Base-by-base conservation (phyloP, 2,113 vertebrate species). In the human (Homo sapiens) region DNA sequence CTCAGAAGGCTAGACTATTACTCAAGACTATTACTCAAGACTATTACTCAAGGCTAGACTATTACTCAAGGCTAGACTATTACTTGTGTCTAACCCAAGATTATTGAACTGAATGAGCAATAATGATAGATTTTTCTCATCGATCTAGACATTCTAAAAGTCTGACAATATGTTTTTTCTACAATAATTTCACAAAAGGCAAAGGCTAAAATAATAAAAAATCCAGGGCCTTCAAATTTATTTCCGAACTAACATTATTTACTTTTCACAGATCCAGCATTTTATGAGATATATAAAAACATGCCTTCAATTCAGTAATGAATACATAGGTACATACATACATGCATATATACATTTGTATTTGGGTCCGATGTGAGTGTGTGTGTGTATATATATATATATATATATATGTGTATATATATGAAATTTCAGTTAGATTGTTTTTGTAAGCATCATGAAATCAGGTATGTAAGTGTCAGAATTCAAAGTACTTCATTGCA, bases 401-500 rank as follows among this genome's bases (percentile, higher is more conserved):
- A 64, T 64, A 30, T 64, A 30, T 27, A 2, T 64, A 64, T 64
- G 13, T 27, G 2, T 64, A 64, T 64, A 30, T 16, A 73, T 72
- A 48, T 17, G 20, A 55, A 82, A 90, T 78, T 96, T 79, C 8
- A 57, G 50, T 59, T 61, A 72, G 48, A 82, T 73, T 68, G 30
- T 82, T 83, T 87, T 17, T 66, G 27, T 73, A 90, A n/a, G 27
- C 8, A 79, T 90, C 61, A 73, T 82, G 57, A 95, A 95, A 93
- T 79, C 16, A 66, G 68, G 16, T 73, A 52, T 73, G 5, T 86
- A 93, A 82, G 50, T 66, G 55, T 30, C 18, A 87, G 22, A 88
- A 79, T 70, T 91, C 82, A 78, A 95, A 87, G 27, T 82, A 89
- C 59, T 95, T 91, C 68, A 78, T 4, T 55, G 55, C 48, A 97